These are phyloP conservation scores for Drosophila atripex DNA, from an alignment of 2,888 invertebrate genomes.

Conservation along the genomic window DNA sequence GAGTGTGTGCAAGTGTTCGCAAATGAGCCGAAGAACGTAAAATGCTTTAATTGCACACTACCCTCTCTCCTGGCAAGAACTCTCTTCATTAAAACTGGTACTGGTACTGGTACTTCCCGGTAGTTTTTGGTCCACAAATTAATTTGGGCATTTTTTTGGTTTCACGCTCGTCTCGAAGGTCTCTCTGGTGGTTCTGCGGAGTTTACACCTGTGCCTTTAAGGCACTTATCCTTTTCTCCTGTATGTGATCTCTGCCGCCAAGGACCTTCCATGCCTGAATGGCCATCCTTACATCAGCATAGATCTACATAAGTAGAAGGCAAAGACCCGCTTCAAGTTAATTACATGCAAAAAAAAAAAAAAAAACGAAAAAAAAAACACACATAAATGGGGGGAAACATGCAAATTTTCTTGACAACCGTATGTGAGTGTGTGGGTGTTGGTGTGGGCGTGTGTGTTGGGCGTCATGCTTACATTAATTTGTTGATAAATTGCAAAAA, in stretches of 20 bases:
- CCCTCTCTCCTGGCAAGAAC: not conserved
- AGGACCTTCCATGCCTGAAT: constrained; percentile 8
- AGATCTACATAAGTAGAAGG: constrained; percentile 43
- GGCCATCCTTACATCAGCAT: constrained; percentile 19
- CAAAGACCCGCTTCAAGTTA: constrained; percentile 70
- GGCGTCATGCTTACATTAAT: constrained; percentile 72
- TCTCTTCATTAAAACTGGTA: not conserved
- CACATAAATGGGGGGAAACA: constrained; percentile 44
- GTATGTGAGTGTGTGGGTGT: not conserved
- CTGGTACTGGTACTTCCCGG: not conserved
- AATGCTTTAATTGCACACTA: constrained; percentile 4
- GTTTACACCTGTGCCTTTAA: not conserved
- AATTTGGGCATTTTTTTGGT: too few relatives aligned
- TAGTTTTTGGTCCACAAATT: too few relatives aligned
- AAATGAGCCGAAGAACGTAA: not conserved
- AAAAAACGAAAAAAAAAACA: constrained; percentile 13
- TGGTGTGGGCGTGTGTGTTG: constrained; percentile 36
- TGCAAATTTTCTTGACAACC: constrained; percentile 64
- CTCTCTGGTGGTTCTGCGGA: too few relatives aligned
- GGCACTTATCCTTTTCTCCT: not conserved
- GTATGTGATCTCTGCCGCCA: not conserved
- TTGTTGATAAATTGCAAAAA: constrained; percentile 70
- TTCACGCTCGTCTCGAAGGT: too few relatives aligned
- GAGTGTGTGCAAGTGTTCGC: not conserved
- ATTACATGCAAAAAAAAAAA: constrained; percentile 66